phyloP scores from a whole-genome alignment of 1,140 invertebrate species.

The Drosophila ohnishii region DNA sequence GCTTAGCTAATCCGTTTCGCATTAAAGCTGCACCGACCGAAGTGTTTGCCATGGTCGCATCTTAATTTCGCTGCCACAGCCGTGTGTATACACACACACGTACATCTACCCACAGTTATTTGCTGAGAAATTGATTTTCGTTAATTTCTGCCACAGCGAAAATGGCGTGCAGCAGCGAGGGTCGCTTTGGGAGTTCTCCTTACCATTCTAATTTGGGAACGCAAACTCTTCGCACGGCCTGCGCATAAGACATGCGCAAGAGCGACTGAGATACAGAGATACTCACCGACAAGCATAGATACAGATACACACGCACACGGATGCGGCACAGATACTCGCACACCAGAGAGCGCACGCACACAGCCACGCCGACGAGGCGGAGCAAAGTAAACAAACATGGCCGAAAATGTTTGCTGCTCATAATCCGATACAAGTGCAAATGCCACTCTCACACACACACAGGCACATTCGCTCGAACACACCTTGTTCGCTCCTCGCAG shows the following conservation, averaged over 20 bases:
- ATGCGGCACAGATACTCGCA: slow-evolving; percentile 36
- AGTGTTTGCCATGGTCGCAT: slow-evolving; percentile 38
- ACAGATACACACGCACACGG: slow-evolving; percentile 31
- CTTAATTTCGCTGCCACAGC: slow-evolving; percentile 42
- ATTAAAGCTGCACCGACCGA: slow-evolving; percentile 41
- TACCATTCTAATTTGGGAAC: not conserved
- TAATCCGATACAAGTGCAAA: slow-evolving; percentile 81
- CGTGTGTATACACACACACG: slow-evolving; percentile 5
- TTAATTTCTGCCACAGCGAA: slow-evolving; percentile 58
- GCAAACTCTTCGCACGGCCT: slow-evolving; percentile 49
- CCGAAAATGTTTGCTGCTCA: slow-evolving; percentile 82
- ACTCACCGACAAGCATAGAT: slow-evolving; percentile 35
- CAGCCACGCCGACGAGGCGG: slow-evolving; percentile 71
- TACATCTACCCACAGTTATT: slow-evolving; percentile 10
- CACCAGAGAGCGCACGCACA: slow-evolving; percentile 38
- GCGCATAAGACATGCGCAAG: slow-evolving; percentile 78
- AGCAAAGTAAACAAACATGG: slow-evolving; percentile 83
- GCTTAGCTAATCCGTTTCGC: slow-evolving; percentile 31
- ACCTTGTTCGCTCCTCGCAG: slow-evolving; percentile 36
- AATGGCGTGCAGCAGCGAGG: slow-evolving; percentile 68
- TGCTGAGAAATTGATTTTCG: slow-evolving; percentile 69
- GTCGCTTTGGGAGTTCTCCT: slow-evolving; percentile 6
- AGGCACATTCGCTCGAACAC: not conserved
- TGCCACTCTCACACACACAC: slow-evolving; percentile 34
- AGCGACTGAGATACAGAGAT: slow-evolving; percentile 70